These are phyloP conservation scores for Numida meleagris DNA, from an alignment of 2,113 vertebrate species.

Conservation along the genomic window DNA sequence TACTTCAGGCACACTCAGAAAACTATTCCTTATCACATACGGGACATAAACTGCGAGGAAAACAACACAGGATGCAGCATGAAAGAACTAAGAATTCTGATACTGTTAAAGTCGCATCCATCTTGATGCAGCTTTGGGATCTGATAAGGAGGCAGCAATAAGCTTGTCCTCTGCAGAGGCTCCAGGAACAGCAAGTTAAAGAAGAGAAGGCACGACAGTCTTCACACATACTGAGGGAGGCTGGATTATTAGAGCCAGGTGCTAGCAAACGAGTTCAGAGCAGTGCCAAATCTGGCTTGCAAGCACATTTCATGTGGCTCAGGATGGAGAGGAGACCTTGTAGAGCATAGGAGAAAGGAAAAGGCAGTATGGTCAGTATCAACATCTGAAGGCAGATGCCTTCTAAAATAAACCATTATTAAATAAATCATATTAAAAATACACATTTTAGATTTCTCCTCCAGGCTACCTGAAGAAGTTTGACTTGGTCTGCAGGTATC, in stretches of 20 bases:
- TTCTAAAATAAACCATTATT: too few relatives aligned
- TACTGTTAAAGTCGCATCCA: background rate
- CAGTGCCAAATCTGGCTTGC: background rate
- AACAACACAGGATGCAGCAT: background rate
- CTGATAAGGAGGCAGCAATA: background rate
- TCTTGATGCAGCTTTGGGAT: background rate
- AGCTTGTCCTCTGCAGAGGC: background rate
- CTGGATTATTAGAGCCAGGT: background rate
- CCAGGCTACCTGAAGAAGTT: background rate
- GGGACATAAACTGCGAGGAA: constrained; percentile 40
- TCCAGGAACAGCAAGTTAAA: background rate
- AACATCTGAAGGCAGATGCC: background rate
- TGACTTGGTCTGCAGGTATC: background rate
- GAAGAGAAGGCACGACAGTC: background rate
- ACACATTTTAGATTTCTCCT: background rate
- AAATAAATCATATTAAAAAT: too few relatives aligned
- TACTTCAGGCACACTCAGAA: constrained; percentile 5
- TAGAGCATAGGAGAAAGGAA: background rate
- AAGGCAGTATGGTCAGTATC: background rate
- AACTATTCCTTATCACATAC: constrained; percentile 26
- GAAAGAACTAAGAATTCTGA: background rate
- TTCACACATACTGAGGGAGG: background rate
- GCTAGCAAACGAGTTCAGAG: background rate
- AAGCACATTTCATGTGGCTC: background rate
- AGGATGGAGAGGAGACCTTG: background rate